A percentile compares a stretch with the other conserved stretches of the same genome.
Evolutionary conservation across 1,140 invertebrate genomes (phyloP).

Genomic region (Euura saliciscinereae): DNA sequence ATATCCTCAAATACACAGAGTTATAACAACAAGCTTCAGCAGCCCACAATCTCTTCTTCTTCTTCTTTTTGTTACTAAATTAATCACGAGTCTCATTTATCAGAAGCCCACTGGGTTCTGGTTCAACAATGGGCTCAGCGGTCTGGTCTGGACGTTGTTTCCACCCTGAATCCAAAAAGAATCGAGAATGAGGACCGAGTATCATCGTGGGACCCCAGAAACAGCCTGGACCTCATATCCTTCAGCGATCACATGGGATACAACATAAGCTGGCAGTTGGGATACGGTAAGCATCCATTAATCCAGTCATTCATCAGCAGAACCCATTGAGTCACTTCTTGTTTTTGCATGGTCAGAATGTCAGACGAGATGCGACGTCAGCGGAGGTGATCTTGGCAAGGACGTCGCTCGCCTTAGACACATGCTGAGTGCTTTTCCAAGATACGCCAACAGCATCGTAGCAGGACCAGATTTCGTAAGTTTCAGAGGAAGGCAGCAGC

Average conservation of each 20-base stretch:
- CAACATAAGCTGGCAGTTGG: conserved; percentile 68
- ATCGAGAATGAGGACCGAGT: conserved; percentile 18
- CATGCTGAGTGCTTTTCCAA: conserved; percentile 64
- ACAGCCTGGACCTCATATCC: conserved; percentile 61
- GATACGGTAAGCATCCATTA: conserved; percentile 60
- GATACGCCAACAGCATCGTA: conserved; percentile 48
- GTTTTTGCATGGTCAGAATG: conserved; percentile 38
- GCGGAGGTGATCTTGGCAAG: conserved; percentile 47
- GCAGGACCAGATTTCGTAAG: conserved; percentile 52
- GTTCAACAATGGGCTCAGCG: conserved; percentile 46
- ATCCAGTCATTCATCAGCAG: too few relatives aligned
- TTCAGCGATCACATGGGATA: conserved; percentile 64
- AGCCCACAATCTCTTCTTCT: too few relatives aligned
- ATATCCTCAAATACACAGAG: too few relatives aligned
- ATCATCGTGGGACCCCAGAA: conserved; percentile 61
- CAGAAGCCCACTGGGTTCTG: conserved; percentile 45
- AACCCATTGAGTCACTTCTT: background rate
- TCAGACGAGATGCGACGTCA: conserved; percentile 42
- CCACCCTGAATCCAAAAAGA: conserved; percentile 35
- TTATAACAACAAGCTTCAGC: too few relatives aligned
- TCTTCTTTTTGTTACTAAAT: background rate
- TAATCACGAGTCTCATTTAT: background rate
- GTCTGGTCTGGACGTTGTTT: conserved; percentile 44
- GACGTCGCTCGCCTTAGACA: conserved; percentile 64
- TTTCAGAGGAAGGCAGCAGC: conserved; percentile 50